Conservation (phyloP, 2,888 invertebrate genomes). For the Noctua janthina region DNA sequence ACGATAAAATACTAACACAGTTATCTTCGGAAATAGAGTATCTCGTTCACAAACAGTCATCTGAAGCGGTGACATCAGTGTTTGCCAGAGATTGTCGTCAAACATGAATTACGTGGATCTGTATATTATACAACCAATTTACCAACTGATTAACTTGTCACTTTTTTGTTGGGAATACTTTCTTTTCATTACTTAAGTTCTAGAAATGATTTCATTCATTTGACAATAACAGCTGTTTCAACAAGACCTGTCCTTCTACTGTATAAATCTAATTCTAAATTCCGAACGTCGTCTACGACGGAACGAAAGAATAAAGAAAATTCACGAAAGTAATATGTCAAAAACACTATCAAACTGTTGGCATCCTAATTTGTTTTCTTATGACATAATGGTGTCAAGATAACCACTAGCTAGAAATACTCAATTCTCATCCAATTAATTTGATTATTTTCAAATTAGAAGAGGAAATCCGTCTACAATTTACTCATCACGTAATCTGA, state of each 20-base stretch:
- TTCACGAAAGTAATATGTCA: slow-evolving; percentile 16
- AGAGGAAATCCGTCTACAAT: slow-evolving; percentile 47
- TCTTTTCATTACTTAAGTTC: slow-evolving; percentile 54
- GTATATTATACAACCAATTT: slow-evolving; percentile 71
- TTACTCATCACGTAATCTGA: slow-evolving; percentile 41
- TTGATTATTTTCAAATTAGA: slow-evolving; percentile 30
- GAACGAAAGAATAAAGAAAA: slow-evolving; percentile 25
- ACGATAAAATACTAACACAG: slow-evolving; percentile 52
- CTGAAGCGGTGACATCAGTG: slow-evolving; percentile 73
- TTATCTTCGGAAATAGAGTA: slow-evolving; percentile 59
- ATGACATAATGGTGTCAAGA: slow-evolving; percentile 29
- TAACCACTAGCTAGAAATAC: neutral
- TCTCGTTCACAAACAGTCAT: slow-evolving; percentile 50
- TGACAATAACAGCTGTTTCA: slow-evolving; percentile 41
- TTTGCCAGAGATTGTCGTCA: slow-evolving; percentile 67
- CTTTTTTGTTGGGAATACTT: slow-evolving; percentile 55
- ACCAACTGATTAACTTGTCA: slow-evolving; percentile 68
- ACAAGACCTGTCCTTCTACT: slow-evolving; percentile 23
- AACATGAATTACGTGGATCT: slow-evolving; percentile 67
- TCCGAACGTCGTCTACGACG: slow-evolving; percentile 11
- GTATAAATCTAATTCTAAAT: slow-evolving; percentile 33
- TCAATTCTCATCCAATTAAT: slow-evolving; percentile 17
- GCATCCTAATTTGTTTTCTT: slow-evolving; percentile 9
- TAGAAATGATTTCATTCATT: slow-evolving; percentile 39
- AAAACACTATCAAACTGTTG: slow-evolving; percentile 18